Conservation (phyloP, 2,113 vertebrate genomes). For the Otolemur garnettii region DNA sequence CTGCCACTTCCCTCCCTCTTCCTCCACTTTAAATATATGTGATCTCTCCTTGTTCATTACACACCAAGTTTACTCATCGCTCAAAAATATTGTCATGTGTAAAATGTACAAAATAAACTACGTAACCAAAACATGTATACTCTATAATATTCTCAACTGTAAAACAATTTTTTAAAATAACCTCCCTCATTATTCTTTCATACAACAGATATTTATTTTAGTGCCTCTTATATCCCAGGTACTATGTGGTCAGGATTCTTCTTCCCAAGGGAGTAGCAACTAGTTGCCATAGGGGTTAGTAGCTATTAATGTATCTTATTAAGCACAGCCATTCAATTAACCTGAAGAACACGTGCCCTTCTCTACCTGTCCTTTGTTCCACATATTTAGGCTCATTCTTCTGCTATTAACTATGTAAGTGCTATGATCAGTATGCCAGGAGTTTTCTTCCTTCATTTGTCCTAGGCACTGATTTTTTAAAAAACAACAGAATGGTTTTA, state of each 20-base stretch:
- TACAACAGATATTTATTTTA: background rate
- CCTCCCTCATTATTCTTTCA: background rate
- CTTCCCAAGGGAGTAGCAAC: background rate
- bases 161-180: no score
- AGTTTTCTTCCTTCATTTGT: background rate
- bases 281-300: background rate
- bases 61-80: background rate
- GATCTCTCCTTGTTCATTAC: background rate
- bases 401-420: background rate
- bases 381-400: background rate
- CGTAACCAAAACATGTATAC: no score
- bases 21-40: background rate
- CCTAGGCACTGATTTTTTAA: background rate
- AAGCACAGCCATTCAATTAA: background rate
- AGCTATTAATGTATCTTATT: background rate
- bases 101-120: no score
- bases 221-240: background rate
- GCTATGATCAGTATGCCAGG: background rate
- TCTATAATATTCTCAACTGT: no score
- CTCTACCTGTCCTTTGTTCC: background rate
- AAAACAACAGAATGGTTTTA: conserved; percentile 27
- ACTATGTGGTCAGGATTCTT: background rate
- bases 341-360: background rate
- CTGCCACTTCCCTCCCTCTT: background rate
- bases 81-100: background rate